Base-by-base conservation (phyloP, 2,113 vertebrate genomes). In the Pseudonaja textilis region DNA sequence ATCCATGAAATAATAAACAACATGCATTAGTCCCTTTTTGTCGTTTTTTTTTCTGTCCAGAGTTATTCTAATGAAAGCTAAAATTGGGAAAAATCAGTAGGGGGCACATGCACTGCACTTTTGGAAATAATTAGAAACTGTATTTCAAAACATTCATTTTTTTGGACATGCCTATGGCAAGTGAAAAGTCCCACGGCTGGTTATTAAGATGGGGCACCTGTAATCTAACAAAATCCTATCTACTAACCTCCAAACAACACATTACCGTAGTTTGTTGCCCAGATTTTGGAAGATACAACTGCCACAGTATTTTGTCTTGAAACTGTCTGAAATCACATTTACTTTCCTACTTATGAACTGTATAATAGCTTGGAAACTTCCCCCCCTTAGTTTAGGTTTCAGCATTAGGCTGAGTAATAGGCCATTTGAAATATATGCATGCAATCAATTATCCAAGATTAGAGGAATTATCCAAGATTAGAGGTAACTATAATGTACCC, bases 1-100 rank as follows among this genome's bases (percentile, higher is more conserved):
- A 12, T 56, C 55, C 7, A 23, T 52, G 29, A 16, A 64, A 42
- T 64, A 92, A 39, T 3, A 3, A 29, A 90, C 47, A 59, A 22
- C 69, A 69, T 74, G 61, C 26, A 85, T 54, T 64, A 64, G 81
- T 25, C 64, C 74, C 85, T 93, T 90, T 90, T 90, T 69, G 29
- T 69, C 16, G 26, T n/a, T 86, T 86, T 81, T 39, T 81, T 39
- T 81, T 39, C 34, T 34, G 56, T 90, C 64, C n/a, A 14, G 22
- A 23, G 61, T n/a, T 90, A 86, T 89, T 55, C 88, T 85, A 92
- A 90, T 69, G 50, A 90, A 92, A 92, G 61, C 57, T 47, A 52
- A 86, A 91, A 69, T 89, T 56, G 34, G 81, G n/a, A 22, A 14
- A 56, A 25, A 29, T 56, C 25, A 56, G 50, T 39, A 74, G 56